A percentile compares a stretch with the other conserved stretches of the same genome.
Evolutionary conservation across 2,888 invertebrate species (phyloP).

Genomic region (Thecocarcelia acutangulata): DNA sequence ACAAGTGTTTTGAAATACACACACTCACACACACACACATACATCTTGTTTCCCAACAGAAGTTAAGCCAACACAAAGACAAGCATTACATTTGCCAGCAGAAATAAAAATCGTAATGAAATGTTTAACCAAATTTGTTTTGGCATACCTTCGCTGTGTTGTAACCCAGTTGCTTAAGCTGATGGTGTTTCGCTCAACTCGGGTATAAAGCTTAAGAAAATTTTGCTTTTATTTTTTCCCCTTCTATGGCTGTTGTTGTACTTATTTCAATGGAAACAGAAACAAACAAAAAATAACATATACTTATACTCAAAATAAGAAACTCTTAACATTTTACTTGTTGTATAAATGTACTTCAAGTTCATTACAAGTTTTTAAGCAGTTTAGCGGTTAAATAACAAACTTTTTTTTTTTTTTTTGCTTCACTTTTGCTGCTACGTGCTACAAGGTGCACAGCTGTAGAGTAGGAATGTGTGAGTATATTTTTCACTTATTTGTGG

Average conservation of each 20-base stretch:
- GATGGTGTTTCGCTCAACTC: background rate
- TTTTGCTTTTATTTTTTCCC: background rate
- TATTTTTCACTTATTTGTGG: slow-evolving; percentile 50
- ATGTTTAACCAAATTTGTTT: background rate
- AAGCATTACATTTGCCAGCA: background rate
- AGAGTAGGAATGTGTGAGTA: slow-evolving; percentile 41
- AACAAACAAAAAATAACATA: slow-evolving; percentile 12
- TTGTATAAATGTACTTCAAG: slow-evolving; percentile 70
- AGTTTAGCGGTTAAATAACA: slow-evolving; percentile 72
- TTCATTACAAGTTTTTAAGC: slow-evolving; percentile 73
- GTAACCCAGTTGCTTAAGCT: slow-evolving; percentile 4
- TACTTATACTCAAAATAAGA: slow-evolving; percentile 56
- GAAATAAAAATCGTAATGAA: background rate
- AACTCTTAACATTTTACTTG: slow-evolving; percentile 63
- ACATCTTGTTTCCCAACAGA: background rate
- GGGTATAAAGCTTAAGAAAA: slow-evolving; percentile 34
- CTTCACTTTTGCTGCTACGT: slow-evolving; percentile 6
- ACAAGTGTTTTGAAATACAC: slow-evolving; percentile 34
- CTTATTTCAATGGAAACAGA: slow-evolving; percentile 33
- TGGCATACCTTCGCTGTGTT: slow-evolving; percentile 24
- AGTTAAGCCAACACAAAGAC: background rate
- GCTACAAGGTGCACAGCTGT: slow-evolving; percentile 43
- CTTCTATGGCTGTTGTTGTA: background rate
- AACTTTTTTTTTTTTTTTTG: slow-evolving; percentile 58
- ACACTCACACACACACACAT: slow-evolving; percentile 16